Conservation (phyloP, 2,888 invertebrate genomes). For the Athetis lepigone region DNA sequence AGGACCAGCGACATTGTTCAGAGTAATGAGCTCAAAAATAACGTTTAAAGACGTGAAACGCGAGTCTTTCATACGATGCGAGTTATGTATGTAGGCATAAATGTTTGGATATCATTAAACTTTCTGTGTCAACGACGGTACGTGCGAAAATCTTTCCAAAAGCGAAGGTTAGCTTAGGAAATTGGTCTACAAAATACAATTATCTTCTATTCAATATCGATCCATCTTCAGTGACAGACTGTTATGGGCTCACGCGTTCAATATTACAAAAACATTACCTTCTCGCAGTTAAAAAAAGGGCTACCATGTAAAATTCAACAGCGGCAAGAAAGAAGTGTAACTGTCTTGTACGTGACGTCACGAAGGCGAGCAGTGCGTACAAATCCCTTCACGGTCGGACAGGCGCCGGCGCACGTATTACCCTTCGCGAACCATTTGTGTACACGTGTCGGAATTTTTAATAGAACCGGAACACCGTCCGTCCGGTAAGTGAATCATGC, state of each 20-base stretch:
- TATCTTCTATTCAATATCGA: no score
- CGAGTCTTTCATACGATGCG: constrained; percentile 23
- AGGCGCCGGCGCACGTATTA: constrained; percentile 64
- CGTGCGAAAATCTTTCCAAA: constrained; percentile 28
- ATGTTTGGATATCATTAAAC: constrained; percentile 58
- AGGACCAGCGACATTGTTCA: constrained; percentile 29
- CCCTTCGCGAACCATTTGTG: constrained; percentile 61
- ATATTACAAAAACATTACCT: constrained; percentile 3
- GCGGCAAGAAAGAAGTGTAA: constrained; percentile 41
- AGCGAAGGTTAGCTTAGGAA: constrained; percentile 12
- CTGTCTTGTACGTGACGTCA: constrained; percentile 61
- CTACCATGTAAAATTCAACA: constrained; percentile 49
- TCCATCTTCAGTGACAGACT: neutral
- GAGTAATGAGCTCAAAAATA: constrained; percentile 50
- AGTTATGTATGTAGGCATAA: constrained; percentile 35
- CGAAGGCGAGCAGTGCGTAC: constrained; percentile 50
- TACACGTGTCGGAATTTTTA: constrained; percentile 72
- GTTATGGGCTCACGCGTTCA: no score
- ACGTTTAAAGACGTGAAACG: constrained; percentile 28
- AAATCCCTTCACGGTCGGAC: constrained; percentile 51
- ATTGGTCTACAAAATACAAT: constrained; percentile 2
- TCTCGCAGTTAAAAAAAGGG: constrained; percentile 19
- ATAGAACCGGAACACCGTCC: constrained; percentile 63
- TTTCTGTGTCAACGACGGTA: constrained; percentile 44
- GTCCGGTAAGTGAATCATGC: constrained; percentile 59